phyloP scores from a whole-genome alignment of 2,888 invertebrate species.

The Laspeyria flexula region DNA sequence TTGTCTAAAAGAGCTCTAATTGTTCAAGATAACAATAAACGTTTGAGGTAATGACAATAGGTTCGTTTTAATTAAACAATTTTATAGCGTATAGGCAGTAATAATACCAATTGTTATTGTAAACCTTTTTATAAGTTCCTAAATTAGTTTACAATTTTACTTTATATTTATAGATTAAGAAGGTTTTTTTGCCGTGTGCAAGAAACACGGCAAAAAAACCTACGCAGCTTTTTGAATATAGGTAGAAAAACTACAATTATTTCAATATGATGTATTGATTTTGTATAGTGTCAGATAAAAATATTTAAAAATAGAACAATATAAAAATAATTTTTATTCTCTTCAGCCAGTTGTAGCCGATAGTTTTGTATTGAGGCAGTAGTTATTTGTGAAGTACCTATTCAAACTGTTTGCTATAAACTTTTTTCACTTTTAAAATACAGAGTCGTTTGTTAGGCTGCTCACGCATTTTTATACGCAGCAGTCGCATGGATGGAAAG shows the following conservation, averaged over 20 bases:
- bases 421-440: conserved; percentile 32
- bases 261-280: too few species aligned
- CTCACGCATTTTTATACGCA: conserved; percentile 21
- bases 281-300: too few species aligned
- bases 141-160: too few species aligned
- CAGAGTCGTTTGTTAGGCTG: conserved; percentile 31
- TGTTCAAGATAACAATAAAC: conserved; percentile 21
- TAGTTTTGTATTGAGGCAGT: not conserved
- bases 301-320: not conserved
- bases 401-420: conserved; percentile 14
- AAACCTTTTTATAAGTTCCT: not conserved
- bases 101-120: too few species aligned
- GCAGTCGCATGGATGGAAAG: conserved; percentile 18
- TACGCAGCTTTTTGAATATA: too few species aligned
- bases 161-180: too few species aligned
- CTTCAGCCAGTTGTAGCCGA: too few species aligned
- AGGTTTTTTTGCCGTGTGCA: too few species aligned
- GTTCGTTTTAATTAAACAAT: conserved; percentile 30
- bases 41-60: conserved; percentile 17
- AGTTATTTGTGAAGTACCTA: conserved; percentile 1
- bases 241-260: too few species aligned
- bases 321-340: too few species aligned
- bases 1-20: conserved; percentile 8
- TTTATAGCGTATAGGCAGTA: conserved; percentile 16
- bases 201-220: too few species aligned